These are phyloP conservation scores for Phoxinus dragarum DNA, from an alignment of 2,797 vertebrate species.

Conservation along the genomic window DNA sequence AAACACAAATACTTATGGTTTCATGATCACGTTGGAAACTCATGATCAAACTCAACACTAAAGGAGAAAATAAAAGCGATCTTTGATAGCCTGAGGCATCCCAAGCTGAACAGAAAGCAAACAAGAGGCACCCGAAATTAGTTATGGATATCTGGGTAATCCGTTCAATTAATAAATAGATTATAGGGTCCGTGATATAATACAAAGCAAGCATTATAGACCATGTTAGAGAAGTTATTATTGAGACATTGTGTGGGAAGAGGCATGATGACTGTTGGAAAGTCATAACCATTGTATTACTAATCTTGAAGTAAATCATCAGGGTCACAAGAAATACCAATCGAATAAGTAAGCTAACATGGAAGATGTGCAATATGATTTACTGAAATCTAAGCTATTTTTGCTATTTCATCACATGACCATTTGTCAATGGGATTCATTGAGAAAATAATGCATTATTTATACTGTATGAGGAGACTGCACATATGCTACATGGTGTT, in stretches of 20 bases:
- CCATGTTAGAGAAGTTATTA: background rate
- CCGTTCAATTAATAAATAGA: background rate
- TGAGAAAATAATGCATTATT: background rate
- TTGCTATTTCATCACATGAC: background rate
- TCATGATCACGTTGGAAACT: conserved; percentile 48
- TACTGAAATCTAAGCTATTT: conserved; percentile 14
- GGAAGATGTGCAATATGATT: conserved; percentile 10
- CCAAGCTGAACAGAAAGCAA: background rate
- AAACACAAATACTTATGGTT: background rate
- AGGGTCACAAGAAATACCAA: conserved; percentile 16
- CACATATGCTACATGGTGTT: no score
- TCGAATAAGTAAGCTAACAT: conserved; percentile 22
- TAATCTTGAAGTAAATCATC: conserved; percentile 32
- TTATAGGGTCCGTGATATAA: background rate
- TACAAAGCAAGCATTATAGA: conserved; percentile 17
- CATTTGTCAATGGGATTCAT: background rate
- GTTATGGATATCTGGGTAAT: background rate
- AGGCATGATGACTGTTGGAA: background rate
- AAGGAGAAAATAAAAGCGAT: background rate
- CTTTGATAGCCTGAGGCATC: background rate
- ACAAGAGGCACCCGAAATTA: background rate
- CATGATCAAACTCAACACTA: conserved; percentile 34
- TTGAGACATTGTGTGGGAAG: background rate
- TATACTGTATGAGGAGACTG: background rate
- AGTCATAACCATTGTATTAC: conserved; percentile 29